Evolutionary conservation across 2,888 invertebrate genomes (phyloP).

Genomic region (Dinocampus coccinellae): DNA sequence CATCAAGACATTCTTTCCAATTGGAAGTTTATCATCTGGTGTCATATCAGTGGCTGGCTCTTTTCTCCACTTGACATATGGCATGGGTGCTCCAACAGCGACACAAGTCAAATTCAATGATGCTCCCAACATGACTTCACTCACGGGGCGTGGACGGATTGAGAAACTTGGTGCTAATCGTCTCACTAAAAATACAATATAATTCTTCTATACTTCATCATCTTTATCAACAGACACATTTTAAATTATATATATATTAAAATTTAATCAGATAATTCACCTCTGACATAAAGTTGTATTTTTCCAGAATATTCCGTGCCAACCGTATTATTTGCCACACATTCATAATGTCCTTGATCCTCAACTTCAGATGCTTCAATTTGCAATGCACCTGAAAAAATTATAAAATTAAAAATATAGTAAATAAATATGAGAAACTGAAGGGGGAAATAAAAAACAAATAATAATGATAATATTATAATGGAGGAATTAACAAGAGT

Average conservation of each 20-base stretch:
- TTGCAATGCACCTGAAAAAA: slow-evolving; percentile 84
- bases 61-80: slow-evolving; percentile 93
- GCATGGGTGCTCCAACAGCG: slow-evolving; percentile 98
- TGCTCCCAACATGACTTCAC: slow-evolving; percentile 92
- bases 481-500: not conserved
- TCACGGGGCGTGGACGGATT: slow-evolving; percentile 86
- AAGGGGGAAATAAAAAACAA: too few relatives aligned
- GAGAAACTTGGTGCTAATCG: slow-evolving; percentile 97
- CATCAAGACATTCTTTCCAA: slow-evolving; percentile 88
- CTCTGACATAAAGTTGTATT: slow-evolving; percentile 93
- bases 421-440: too few relatives aligned
- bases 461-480: slow-evolving; percentile 7
- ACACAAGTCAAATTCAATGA: slow-evolving; percentile 95
- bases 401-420: slow-evolving; percentile 12
- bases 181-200: slow-evolving; percentile 78
- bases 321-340: slow-evolving; percentile 92
- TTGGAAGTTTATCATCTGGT: slow-evolving; percentile 87
- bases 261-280: slow-evolving; percentile 70
- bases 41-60: slow-evolving; percentile 86
- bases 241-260: not conserved
- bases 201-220: not conserved
- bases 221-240: not conserved
- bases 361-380: slow-evolving; percentile 90
- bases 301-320: slow-evolving; percentile 94
- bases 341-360: slow-evolving; percentile 96